A percentile compares a stretch with the other conserved stretches of the same genome.
Conservation (phyloP, 2,113 vertebrate genomes). For the Hystrix cristata region DNA sequence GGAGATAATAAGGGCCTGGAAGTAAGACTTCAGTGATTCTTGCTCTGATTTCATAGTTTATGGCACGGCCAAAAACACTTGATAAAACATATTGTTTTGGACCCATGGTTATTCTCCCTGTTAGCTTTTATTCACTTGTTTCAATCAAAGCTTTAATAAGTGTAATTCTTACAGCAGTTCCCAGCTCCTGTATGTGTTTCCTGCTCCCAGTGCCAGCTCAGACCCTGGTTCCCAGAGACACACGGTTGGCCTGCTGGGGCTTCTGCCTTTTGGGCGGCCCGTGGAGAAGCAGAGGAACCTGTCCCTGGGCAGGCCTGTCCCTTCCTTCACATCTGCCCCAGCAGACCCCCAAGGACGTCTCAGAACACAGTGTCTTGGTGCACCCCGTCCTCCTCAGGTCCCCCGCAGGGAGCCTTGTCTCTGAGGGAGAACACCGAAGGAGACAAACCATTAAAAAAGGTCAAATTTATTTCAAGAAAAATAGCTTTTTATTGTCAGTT, state of each 20-base stretch:
- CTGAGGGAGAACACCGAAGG: not conserved
- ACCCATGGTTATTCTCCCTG: constrained; percentile 30
- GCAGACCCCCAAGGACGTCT: not conserved
- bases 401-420: not conserved
- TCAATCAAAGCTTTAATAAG: constrained; percentile 67
- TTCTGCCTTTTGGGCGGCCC: not conserved
- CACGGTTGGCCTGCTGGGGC: not conserved
- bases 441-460: not conserved
- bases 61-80: not conserved
- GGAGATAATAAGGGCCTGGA: not conserved
- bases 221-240: not conserved
- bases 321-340: not conserved
- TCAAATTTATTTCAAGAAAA: constrained; percentile 25
- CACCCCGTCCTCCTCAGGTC: not conserved
- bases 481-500: not conserved
- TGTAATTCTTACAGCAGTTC: constrained; percentile 19
- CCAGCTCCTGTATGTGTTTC: not conserved
- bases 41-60: not conserved
- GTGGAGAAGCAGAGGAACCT: not conserved
- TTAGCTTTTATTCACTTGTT: constrained; percentile 46
- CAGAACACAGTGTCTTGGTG: not conserved
- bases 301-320: fast-evolving
- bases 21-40: not conserved
- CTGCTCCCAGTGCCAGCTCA: not conserved
- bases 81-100: not conserved